phyloP scores from a whole-genome alignment of 2,888 invertebrate species.

The Agrochola lychnidis region DNA sequence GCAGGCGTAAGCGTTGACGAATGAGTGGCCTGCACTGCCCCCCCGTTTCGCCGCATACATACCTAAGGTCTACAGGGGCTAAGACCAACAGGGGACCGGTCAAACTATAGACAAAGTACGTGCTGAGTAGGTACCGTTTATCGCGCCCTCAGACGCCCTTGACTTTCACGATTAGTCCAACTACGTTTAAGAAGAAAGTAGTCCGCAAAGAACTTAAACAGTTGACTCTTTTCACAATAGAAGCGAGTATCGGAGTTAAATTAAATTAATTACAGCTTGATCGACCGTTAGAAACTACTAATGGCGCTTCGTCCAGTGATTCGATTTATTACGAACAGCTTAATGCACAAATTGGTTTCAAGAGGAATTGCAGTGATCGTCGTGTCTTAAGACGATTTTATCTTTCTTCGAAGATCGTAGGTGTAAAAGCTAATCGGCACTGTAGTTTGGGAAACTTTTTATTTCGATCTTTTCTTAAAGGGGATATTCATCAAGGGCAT shows the following conservation, averaged over 20 bases:
- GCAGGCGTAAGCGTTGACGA: too few species aligned
- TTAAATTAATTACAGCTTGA: slow-evolving; percentile 22
- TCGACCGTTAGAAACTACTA: not conserved
- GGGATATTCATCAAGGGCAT: not conserved
- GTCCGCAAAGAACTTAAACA: not conserved
- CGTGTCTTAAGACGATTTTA: not conserved
- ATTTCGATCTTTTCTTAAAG: not conserved
- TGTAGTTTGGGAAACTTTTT: not conserved
- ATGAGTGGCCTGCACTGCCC: too few species aligned
- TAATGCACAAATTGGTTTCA: slow-evolving; percentile 9
- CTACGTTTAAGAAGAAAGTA: not conserved
- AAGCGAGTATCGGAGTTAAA: not conserved
- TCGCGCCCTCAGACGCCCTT: not conserved
- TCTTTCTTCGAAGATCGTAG: not conserved
- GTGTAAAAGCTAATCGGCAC: too few species aligned
- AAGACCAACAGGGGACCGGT: too few species aligned
- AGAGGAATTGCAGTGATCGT: not conserved
- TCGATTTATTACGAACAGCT: slow-evolving; percentile 26
- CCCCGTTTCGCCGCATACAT: too few species aligned
- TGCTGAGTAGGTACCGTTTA: not conserved
- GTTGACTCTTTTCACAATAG: not conserved
- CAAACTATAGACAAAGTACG: not conserved
- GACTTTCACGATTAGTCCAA: not conserved
- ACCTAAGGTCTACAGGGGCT: too few species aligned
- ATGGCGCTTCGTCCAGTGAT: not conserved